Conservation (phyloP, 92 coral and sea anemone genomes). For the Meandrina meandrites region DNA sequence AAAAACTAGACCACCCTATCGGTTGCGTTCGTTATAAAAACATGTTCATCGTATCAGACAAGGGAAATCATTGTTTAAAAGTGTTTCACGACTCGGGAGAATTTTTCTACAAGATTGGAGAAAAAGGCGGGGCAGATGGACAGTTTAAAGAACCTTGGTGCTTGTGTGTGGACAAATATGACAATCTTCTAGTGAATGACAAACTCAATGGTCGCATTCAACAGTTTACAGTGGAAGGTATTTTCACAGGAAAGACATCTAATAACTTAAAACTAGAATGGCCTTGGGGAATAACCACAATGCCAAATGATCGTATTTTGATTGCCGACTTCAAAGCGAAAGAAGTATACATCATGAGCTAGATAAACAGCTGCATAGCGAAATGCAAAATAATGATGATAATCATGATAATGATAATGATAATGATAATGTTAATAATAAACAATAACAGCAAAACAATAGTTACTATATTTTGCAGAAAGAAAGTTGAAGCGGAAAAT, state of each 20-base stretch:
- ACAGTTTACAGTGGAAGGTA: constrained; percentile 9
- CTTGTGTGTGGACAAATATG: constrained; percentile 5
- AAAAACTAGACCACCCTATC: not conserved
- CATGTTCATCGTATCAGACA: constrained; percentile 4
- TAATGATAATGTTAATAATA: too few relatives aligned
- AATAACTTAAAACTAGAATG: too few relatives aligned
- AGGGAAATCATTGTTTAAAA: not conserved
- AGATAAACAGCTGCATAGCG: not conserved
- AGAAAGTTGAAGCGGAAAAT: too few relatives aligned
- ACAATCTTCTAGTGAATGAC: constrained; percentile 14
- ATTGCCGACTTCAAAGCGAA: not conserved
- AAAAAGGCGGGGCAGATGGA: constrained; percentile 8
- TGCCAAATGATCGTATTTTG: not conserved
- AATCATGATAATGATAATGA: too few relatives aligned
- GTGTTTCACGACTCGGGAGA: not conserved
- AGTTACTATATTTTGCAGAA: too few relatives aligned
- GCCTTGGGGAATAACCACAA: not conserved
- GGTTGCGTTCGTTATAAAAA: constrained; percentile 6
- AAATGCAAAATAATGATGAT: too few relatives aligned
- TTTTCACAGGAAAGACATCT: not conserved
- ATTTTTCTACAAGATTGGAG: constrained; percentile 15
- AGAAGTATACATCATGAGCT: not conserved
- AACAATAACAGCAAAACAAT: too few relatives aligned
- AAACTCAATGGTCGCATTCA: not conserved
- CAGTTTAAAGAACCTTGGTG: constrained; percentile 10